Conservation (phyloP, 2,888 invertebrate genomes). For the Oligia fasciuncula region DNA sequence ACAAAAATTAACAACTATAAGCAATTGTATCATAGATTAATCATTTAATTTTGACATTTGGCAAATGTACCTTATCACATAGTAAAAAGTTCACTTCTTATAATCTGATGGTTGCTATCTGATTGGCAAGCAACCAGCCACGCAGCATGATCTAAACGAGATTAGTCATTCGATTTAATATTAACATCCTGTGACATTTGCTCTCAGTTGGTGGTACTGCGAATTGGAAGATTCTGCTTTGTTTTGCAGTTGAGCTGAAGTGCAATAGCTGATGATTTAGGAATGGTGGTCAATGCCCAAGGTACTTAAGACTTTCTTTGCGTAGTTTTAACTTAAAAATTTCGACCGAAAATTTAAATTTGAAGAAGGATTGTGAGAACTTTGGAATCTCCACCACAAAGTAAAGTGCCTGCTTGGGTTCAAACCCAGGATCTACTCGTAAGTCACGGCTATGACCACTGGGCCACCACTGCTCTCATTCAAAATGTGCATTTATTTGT, state of each 20-base stretch:
- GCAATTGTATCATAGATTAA: conserved; percentile 37
- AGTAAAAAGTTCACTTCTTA: conserved; percentile 26
- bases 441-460: too few species aligned
- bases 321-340: neutral
- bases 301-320: neutral
- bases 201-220: neutral
- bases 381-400: neutral
- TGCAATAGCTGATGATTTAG: neutral
- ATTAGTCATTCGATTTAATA: conserved; percentile 53
- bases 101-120: conserved; percentile 40
- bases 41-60: conserved; percentile 30
- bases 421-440: too few species aligned
- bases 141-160: conserved; percentile 7
- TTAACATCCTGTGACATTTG: conserved; percentile 32
- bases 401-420: too few species aligned
- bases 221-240: neutral
- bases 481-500: neutral
- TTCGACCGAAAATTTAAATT: too few species aligned
- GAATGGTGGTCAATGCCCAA: neutral
- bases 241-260: neutral
- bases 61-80: conserved; percentile 38
- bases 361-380: too few species aligned
- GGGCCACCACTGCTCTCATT: too few species aligned
- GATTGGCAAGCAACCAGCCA: conserved; percentile 57
- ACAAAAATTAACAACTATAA: conserved; percentile 5